Percentiles rank a stretch among this genome's conserved stretches.
Conservation (phyloP, 2,797 vertebrate genomes). For the Eidolon dupreanum region DNA sequence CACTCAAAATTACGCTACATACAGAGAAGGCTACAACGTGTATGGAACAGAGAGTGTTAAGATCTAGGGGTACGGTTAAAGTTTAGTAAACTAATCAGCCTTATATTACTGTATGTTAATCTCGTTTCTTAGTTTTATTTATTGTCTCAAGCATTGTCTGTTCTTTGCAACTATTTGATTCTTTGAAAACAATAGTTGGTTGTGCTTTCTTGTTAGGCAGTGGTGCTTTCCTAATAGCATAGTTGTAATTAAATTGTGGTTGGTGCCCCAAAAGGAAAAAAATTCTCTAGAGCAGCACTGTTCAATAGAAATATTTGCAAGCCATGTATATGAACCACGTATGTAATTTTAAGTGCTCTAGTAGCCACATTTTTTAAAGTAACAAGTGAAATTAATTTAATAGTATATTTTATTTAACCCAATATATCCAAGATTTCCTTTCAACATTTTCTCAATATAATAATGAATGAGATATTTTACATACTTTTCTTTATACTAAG, state of each 20-base stretch:
- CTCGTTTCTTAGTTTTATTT: constrained; percentile 53
- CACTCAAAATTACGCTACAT: constrained; percentile 99
- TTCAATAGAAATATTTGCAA: constrained; percentile 49
- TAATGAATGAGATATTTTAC: constrained; percentile 5
- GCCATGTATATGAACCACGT: background rate
- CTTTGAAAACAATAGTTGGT: constrained; percentile 50
- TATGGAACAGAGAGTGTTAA: constrained; percentile 99
- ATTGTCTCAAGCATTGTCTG: constrained; percentile 61
- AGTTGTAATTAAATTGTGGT: constrained; percentile 27
- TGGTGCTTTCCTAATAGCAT: constrained; percentile 45
- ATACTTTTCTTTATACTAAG: constrained; percentile 31
- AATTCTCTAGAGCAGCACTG: constrained; percentile 41
- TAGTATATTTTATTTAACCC: background rate
- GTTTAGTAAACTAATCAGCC: constrained; percentile 74
- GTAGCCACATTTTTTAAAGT: constrained; percentile 8
- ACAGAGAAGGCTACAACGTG: constrained; percentile 99
- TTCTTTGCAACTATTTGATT: constrained; percentile 57
- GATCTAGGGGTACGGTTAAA: constrained; percentile 95
- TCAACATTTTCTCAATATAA: constrained; percentile 20
- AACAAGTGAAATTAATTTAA: constrained; percentile 35
- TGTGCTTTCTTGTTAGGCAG: constrained; percentile 48
- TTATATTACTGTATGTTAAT: constrained; percentile 62
- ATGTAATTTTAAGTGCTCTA: constrained; percentile 35
- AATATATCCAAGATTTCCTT: constrained; percentile 12
- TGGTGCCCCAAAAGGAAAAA: constrained; percentile 36